phyloP scores from a whole-genome alignment of 2,888 invertebrate genomes.

The Conistra vaccinii region DNA sequence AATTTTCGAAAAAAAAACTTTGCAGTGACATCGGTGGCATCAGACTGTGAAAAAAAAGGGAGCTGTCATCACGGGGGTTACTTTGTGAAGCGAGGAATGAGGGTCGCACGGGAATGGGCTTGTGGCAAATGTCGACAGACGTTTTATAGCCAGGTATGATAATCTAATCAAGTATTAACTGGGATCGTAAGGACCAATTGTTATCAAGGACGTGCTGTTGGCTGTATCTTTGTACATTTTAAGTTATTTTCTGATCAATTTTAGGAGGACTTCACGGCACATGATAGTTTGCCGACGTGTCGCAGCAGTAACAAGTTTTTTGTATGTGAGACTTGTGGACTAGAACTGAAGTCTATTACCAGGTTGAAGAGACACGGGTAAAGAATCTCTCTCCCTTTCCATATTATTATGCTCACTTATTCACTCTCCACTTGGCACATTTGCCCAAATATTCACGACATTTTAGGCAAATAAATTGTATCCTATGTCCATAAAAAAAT shows the following conservation, averaged over 20 bases:
- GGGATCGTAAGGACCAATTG: not conserved
- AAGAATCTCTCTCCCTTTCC: not conserved
- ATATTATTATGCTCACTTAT: not conserved
- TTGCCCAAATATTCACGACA: not conserved
- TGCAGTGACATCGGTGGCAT: constrained; percentile 37
- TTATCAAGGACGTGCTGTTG: not conserved
- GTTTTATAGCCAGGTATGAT: constrained; percentile 67
- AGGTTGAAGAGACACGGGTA: constrained; percentile 73
- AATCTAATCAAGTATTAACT: not conserved
- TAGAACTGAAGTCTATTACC: constrained; percentile 66
- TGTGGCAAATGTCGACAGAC: constrained; percentile 70
- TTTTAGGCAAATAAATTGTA: not conserved
- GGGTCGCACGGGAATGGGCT: constrained; percentile 66
- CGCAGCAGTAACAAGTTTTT: constrained; percentile 53
- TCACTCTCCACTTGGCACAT: not conserved
- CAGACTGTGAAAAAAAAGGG: constrained; percentile 40
- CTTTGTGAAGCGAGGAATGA: constrained; percentile 49
- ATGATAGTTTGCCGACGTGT: constrained; percentile 65
- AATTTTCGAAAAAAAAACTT: not conserved
- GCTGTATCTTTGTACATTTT: not conserved
- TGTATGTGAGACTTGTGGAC: constrained; percentile 73
- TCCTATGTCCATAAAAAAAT: too few species aligned
- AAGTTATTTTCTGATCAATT: not conserved
- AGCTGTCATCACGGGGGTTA: constrained; percentile 55
- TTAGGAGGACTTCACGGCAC: constrained; percentile 68